Percentiles rank a stretch among this genome's conserved stretches.
Evolutionary conservation across 2,888 invertebrate species (phyloP).

Genomic region (Cistogaster globosa): DNA sequence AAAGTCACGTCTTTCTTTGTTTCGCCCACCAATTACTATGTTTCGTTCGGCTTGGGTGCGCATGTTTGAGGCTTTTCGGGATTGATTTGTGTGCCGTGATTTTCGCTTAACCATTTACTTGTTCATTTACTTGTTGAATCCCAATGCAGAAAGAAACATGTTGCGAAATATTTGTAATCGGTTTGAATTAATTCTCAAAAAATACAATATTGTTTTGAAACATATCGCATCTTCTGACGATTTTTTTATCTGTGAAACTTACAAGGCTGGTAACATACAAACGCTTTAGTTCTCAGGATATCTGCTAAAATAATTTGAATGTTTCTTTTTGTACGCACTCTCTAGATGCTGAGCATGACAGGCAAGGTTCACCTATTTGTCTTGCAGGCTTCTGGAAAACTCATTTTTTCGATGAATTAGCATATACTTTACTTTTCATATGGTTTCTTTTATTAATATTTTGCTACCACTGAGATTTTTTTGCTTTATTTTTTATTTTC

Average conservation of each 20-base stretch:
- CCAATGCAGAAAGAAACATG: not conserved
- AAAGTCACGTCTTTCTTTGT: not conserved
- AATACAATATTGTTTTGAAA: constrained; percentile 1
- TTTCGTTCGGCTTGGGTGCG: constrained; percentile 4
- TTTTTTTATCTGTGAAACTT: constrained; percentile 5
- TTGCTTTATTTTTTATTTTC: not conserved
- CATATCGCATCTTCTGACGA: not conserved
- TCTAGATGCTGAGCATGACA: not conserved
- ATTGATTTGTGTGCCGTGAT: too few species aligned
- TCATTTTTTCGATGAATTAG: constrained; percentile 1
- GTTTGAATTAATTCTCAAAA: not conserved
- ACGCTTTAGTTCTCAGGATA: constrained; percentile 6
- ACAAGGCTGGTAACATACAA: not conserved
- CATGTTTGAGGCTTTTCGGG: not conserved
- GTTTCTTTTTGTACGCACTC: constrained; percentile 9
- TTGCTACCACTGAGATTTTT: not conserved
- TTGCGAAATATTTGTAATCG: not conserved
- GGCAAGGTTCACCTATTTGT: constrained; percentile 10
- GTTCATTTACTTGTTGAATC: too few species aligned
- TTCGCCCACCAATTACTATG: too few species aligned
- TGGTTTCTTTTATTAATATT: constrained; percentile 22
- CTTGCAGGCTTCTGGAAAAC: constrained; percentile 9
- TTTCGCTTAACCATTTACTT: too few species aligned
- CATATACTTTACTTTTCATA: not conserved
- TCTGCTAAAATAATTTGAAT: not conserved